Conservation (phyloP, 1,140 invertebrate species). For the Platyscapa corneri region DNA sequence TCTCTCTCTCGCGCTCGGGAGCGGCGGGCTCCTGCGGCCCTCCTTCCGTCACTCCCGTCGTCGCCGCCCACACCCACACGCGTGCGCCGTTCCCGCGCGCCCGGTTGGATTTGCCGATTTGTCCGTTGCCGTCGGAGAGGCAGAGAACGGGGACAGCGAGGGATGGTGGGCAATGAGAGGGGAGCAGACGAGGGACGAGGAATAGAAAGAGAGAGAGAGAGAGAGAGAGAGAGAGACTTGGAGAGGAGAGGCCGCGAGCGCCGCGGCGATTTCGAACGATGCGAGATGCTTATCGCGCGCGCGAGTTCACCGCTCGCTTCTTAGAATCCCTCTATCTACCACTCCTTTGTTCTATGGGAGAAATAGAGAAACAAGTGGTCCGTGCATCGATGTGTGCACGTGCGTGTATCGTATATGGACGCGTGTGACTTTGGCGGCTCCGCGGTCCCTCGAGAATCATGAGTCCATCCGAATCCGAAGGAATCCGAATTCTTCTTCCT, state of each 20-base stretch:
- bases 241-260: not conserved
- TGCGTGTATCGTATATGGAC: not conserved
- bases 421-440: not conserved
- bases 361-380: not conserved
- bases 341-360: constrained; percentile 18
- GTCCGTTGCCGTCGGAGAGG: too few relatives aligned
- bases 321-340: constrained; percentile 13
- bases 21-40: constrained; percentile 48
- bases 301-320: not conserved
- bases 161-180: not conserved
- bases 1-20: constrained; percentile 59
- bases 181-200: too few relatives aligned
- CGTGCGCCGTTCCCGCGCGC: not conserved
- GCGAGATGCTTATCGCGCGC: constrained; percentile 30
- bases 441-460: not conserved
- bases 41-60: constrained; percentile 56
- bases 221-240: too few relatives aligned
- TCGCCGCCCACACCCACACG: constrained; percentile 54
- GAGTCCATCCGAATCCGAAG: not conserved
- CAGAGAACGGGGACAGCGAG: not conserved
- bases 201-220: too few relatives aligned
- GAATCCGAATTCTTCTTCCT: not conserved
- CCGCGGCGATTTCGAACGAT: constrained; percentile 42
- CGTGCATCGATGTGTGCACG: not conserved
- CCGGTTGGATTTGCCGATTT: constrained; percentile 33